Conservation (phyloP, 2,113 vertebrate species). For the Machaerirhynchus nigripectus region DNA sequence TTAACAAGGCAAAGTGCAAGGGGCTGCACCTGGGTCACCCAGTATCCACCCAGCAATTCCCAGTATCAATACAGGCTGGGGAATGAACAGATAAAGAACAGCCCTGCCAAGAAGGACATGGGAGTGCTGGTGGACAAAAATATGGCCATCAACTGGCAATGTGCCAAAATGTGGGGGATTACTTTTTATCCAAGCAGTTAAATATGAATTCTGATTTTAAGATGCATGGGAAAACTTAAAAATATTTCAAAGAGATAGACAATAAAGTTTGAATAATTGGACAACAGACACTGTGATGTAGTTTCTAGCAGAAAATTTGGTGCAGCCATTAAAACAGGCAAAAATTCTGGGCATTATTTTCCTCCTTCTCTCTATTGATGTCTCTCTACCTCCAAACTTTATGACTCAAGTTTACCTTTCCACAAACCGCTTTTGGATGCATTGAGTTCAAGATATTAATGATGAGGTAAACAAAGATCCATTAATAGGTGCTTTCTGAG, state of each 20-base stretch:
- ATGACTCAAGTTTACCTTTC: not conserved
- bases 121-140: not conserved
- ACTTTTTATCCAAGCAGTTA: not conserved
- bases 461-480: not conserved
- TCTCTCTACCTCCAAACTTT: not conserved
- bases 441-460: not conserved
- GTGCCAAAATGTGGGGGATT: not conserved
- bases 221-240: not conserved
- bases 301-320: not conserved
- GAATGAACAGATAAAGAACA: not conserved
- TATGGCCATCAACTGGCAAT: not conserved
- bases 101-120: not conserved
- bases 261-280: not conserved
- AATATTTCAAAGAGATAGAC: not conserved
- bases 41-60: too few species aligned
- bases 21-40: too few species aligned
- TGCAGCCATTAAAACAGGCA: not conserved
- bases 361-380: not conserved
- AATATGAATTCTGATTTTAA: not conserved
- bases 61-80: not conserved
- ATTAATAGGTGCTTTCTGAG: conserved; percentile 1
- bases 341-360: not conserved
- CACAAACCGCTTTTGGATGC: not conserved
- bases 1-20: not conserved
- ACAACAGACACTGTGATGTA: not conserved